Evolutionary conservation across 2,888 invertebrate genomes (phyloP), one percentile per base, ranked within the genome.

Genomic region (Pharmacophagus antenor): DNA sequence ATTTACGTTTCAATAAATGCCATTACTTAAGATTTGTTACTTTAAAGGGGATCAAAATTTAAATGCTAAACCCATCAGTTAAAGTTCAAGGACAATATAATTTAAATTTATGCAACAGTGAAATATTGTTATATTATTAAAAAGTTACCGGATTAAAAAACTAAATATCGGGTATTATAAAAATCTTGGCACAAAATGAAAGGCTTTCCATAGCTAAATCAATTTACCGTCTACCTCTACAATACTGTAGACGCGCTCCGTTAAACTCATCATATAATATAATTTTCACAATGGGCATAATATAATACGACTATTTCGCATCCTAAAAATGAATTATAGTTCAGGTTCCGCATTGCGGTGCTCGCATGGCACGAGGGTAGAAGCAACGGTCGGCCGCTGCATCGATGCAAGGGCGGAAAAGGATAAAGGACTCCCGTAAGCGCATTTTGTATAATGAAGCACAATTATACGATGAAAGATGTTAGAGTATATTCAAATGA

Each of bases 281-380:
- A 71, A 76, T 80, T 81, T 79, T 70, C 79, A 86, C 84, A 84
- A 84, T 83, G 77, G 79, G 67, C 73, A 65, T 74, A 77, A 77
- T 78, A 76, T 79, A 84, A 83, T 78, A 73, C 75, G 75, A 79
- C 75, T 77, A 79, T 81, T 83, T 79, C 78, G 82, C 80, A 74
- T 84, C 82, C 81, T 83, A 85, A 86, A 85, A 84, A 80, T 88
- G 86, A 88, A 79, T 81, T 88, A 88, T 88, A 77, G 84, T 78
- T 74, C 75, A 77, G 69, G 81, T 83, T 82, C 86, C 86, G 89
- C 89, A 89, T 80, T 89, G 89, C 89, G 88, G 88, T 86, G 68
- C 82, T 76, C 73, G 80, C 84, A 86, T 84, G 82, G 37, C 37
- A 37, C n/a, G 37, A n/a, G 87, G 84, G 84, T 81, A 76, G 79